These are phyloP conservation scores for Globia sparganii DNA, from an alignment of 2,888 invertebrate species.

Conservation along the genomic window DNA sequence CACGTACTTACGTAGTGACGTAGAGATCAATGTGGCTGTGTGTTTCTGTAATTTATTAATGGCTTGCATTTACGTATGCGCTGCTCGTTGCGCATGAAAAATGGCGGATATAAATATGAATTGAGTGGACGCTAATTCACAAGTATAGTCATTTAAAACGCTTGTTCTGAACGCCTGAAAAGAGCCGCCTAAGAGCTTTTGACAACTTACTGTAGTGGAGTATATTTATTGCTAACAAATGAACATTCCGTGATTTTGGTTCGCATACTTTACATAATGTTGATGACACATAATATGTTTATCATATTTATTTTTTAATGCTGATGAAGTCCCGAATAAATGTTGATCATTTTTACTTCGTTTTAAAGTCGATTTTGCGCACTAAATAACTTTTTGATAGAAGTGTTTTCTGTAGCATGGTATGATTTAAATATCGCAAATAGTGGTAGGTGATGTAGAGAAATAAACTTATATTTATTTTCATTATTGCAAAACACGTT, in stretches of 20 bases:
- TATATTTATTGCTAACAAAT: constrained; percentile 58
- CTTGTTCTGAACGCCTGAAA: constrained; percentile 74
- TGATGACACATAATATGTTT: constrained; percentile 17
- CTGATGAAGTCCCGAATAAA: neutral
- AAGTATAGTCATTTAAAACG: constrained; percentile 79
- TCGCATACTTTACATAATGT: constrained; percentile 6
- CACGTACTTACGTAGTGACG: constrained; percentile 74
- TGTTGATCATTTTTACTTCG: neutral
- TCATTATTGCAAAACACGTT: neutral
- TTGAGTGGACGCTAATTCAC: constrained; percentile 84
- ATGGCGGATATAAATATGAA: constrained; percentile 85
- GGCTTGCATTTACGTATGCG: constrained; percentile 86
- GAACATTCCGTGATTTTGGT: constrained; percentile 47
- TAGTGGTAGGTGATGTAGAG: neutral
- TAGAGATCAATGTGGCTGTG: constrained; percentile 79
- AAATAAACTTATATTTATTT: neutral
- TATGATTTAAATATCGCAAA: neutral
- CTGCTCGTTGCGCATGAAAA: constrained; percentile 84
- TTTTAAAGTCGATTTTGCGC: neutral
- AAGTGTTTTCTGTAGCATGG: neutral
- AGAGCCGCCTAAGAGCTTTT: constrained; percentile 70
- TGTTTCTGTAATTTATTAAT: constrained; percentile 88
- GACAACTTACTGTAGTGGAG: constrained; percentile 62
- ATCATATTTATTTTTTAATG: constrained; percentile 15
- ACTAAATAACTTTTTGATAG: neutral